phyloP scores from a whole-genome alignment of 2,113 vertebrate genomes.

The Otocyon megalotis region DNA sequence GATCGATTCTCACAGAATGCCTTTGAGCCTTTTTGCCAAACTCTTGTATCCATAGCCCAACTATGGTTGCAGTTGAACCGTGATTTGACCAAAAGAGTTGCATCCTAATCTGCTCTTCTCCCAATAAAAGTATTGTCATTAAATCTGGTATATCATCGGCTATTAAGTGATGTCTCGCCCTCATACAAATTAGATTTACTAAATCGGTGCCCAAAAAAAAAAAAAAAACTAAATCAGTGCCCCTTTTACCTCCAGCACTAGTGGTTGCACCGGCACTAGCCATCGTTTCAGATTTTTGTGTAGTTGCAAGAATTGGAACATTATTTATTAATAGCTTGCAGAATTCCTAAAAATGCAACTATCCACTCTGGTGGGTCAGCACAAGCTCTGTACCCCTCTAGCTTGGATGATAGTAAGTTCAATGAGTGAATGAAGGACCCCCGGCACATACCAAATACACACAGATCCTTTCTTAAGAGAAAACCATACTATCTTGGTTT shows the following conservation, averaged over 20 bases:
- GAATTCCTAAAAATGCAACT: neutral
- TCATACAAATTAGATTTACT: neutral
- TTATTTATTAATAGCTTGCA: neutral
- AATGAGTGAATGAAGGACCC: neutral
- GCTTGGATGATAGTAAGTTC: neutral
- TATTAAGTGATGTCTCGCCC: neutral
- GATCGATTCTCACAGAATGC: neutral
- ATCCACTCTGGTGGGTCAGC: neutral
- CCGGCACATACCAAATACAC: neutral
- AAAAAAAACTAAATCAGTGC: neutral
- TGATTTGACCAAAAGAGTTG: neutral
- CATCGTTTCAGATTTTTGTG: neutral
- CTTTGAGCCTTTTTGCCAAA: constrained; percentile 22
- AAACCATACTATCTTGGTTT: constrained; percentile 4
- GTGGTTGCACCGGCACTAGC: neutral
- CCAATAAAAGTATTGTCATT: neutral
- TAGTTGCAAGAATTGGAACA: neutral
- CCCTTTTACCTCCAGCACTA: neutral
- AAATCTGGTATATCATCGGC: neutral
- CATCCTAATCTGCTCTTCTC: neutral
- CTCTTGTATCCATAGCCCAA: neutral
- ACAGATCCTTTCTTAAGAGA: neutral
- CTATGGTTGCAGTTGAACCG: neutral
- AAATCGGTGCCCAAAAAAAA: neutral
- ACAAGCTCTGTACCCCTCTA: neutral